A percentile compares a stretch with the other conserved stretches of the same genome.
These are phyloP conservation scores for Tetraneura akinire DNA, from an alignment of 1,140 invertebrate genomes.

Conservation along the genomic window DNA sequence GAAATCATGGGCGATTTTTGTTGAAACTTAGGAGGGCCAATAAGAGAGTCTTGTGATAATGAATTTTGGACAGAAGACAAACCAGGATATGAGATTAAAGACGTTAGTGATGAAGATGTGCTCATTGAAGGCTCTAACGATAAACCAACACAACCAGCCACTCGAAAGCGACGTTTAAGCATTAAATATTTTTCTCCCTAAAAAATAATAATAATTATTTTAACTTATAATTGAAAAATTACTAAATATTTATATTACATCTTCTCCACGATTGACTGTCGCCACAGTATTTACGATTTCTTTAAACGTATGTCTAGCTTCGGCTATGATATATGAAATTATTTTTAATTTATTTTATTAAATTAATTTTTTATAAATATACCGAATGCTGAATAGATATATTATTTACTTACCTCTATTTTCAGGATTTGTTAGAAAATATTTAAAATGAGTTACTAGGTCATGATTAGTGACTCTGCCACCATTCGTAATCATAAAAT, in stretches of 20 bases:
- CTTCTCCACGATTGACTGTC: conserved; percentile 68
- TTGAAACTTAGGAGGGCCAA: conserved; percentile 30
- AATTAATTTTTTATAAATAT: no score
- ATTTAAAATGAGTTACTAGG: conserved; percentile 84
- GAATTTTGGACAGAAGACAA: conserved; percentile 29
- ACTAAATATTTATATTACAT: conserved; percentile 53
- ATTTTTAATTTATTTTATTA: not conserved
- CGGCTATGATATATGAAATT: conserved; percentile 65
- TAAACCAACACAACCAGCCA: conserved; percentile 60
- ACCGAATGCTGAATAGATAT: no score
- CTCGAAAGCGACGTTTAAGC: conserved; percentile 74
- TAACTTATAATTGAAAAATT: not conserved
- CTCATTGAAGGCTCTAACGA: conserved; percentile 52
- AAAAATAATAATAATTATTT: conserved; percentile 53
- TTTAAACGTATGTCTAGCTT: conserved; percentile 83
- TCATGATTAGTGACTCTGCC: conserved; percentile 85
- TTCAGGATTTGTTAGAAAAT: conserved; percentile 76
- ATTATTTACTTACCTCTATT: conserved; percentile 65
- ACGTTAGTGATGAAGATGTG: conserved; percentile 45
- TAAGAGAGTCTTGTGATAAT: conserved; percentile 39
- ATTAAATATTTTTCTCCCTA: conserved; percentile 81
- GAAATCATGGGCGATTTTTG: conserved; percentile 36
- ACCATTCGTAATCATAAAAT: conserved; percentile 79
- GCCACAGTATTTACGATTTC: conserved; percentile 87
- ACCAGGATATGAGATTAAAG: conserved; percentile 31